Base-by-base conservation (phyloP, 2,797 vertebrate genomes). In the Lepus oiostolus region DNA sequence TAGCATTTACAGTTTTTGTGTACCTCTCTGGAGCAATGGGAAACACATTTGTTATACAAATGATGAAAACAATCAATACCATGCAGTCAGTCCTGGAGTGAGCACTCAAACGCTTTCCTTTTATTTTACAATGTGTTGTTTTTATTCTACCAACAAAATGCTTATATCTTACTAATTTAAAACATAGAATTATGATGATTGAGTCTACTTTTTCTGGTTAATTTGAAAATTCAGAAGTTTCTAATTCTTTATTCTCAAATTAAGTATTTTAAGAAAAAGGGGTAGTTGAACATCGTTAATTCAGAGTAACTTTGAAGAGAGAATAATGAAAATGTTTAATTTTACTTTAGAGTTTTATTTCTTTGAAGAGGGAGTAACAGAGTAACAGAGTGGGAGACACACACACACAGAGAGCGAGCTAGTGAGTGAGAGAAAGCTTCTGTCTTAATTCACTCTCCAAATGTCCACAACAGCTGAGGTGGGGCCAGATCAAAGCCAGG, bases 221-320 rank as follows among this genome's bases (percentile, higher is more conserved):
- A 54, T 70, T 86, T 93, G 90, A 88, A 91, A 90, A 81, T 38
- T 83, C 60, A 88, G 32, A 82, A 24, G 5, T 88, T 87, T 90
- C 70, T 68, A 42, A 67, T 72, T 86, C 35, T 90, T 76, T 85
- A 85, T 92, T 92, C 42, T 85, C 83, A 85, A 70, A 80, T 90
- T 83, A 79, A 91, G 10, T 58, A 77, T 91, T 38, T 93, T 90
- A 83, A 63, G n/a, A n/a, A 65, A 75, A 92, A 81, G 35, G 30
- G 26, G 6, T 12, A 79, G 52, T 74, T 88, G 70, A 87, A 79
- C 30, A 68, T 88, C 47, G 83, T 28, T 95, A 72, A 77, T 47
- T 93, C 70, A 92, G 67, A 85, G 28, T 95, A 72, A 84, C 85
- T 94, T 92, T 88, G 30, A 97, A 94, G 54, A 80, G 76, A 90